Evolutionary conservation across 2,113 vertebrate species (phyloP).

Genomic region (Puffinus mauretanicus): DNA sequence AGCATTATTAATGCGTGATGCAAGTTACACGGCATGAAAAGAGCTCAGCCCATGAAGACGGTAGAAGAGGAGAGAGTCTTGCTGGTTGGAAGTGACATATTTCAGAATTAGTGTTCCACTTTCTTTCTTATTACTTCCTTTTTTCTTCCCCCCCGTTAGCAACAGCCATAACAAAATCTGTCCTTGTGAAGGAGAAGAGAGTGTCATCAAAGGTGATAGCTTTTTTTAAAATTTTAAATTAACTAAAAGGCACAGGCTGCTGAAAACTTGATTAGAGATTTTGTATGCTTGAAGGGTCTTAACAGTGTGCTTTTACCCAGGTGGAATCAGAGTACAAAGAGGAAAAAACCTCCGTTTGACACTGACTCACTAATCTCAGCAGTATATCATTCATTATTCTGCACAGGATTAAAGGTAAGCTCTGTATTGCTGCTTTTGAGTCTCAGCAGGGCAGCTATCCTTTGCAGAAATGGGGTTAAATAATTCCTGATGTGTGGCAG

Average conservation of each 20-base stretch:
- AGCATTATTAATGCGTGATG: neutral
- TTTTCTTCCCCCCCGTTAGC: neutral
- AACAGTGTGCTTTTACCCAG: neutral
- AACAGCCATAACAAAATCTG: neutral
- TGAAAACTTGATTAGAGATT: neutral
- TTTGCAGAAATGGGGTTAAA: conserved; percentile 18
- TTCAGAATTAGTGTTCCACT: neutral
- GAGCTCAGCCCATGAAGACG: neutral
- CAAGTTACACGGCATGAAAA: neutral
- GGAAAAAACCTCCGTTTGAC: neutral
- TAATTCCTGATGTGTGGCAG: neutral
- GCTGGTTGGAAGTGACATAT: neutral
- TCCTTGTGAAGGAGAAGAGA: neutral
- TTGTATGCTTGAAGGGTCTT: neutral
- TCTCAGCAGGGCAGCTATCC: neutral
- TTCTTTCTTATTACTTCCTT: neutral
- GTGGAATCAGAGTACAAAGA: conserved; percentile 7
- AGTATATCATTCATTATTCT: neutral
- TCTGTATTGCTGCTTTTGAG: neutral
- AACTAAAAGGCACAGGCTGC: neutral
- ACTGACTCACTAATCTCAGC: neutral
- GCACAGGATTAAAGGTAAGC: conserved; percentile 43
- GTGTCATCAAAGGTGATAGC: neutral
- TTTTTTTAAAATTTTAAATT: neutral
- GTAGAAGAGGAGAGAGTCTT: neutral